Base-by-base conservation (phyloP, 2,888 invertebrate genomes). In the Tenthredo livida region DNA sequence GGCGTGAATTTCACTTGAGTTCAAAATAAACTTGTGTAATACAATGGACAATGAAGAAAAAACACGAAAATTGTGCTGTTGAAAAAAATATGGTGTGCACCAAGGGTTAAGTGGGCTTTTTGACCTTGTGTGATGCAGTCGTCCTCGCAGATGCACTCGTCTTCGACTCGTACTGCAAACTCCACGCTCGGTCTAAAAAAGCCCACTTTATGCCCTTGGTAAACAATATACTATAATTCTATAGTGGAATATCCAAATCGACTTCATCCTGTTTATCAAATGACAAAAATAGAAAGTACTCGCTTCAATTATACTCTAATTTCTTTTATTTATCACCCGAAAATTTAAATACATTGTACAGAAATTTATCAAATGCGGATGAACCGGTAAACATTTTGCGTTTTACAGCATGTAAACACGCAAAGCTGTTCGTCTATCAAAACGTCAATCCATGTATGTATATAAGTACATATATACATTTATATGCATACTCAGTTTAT, bases 351-450 rank as follows among this genome's bases (percentile, higher is more conserved):
- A 21, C 15, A 50, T 77, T 43, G n/a, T 21, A 77, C 33, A 29
- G 2, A n/a, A 29, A 77, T 77, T 61, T 21, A 40, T 80, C 61
- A 40, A 12, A 78, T 15, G 33, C 21, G 58, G 12, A 54, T 37
- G n/a, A 33, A 61, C 61, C 5, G n/a, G 40, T 25, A 61, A 61
- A 80, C 61, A 40, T 80, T 40, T 40, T 21, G 37, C 61, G 80
- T 29, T 17, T 9, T 12, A 40, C 33, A 33, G 61, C 40, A 25
- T 21, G 58, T 61, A 58, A 80, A 61, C 80, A 80, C 37, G 58
- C 61, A 1, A 40, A 21, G 72, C 43, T 61, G 21, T 80, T 40
- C 37, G 21, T 61, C 58, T 21, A 50, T 80, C 37, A 40, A 80
- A 80, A 58, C 40, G 40, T 37, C 61, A 37, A 40, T 80, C 40